Conservation (phyloP, 2,888 invertebrate genomes). For the Dolichopus griseipennis region DNA sequence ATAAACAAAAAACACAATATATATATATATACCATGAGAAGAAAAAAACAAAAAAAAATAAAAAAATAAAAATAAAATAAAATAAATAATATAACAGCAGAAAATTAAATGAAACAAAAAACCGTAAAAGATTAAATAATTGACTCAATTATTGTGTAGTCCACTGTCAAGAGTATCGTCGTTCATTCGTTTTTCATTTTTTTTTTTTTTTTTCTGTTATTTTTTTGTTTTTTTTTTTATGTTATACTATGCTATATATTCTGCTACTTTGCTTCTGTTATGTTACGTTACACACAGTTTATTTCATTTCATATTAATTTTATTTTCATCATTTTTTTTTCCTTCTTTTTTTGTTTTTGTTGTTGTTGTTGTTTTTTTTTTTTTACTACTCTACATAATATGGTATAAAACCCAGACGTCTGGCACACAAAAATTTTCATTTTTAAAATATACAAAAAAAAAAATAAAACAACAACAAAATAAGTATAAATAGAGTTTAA, state of each 20-base stretch:
- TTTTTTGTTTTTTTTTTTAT: not conserved
- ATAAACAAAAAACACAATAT: not conserved
- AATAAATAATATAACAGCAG: not conserved
- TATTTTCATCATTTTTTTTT: not conserved
- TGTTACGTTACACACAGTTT: not conserved
- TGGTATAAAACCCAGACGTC: slow-evolving; percentile 17
- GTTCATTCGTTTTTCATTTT: not conserved
- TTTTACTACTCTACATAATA: slow-evolving; percentile 9
- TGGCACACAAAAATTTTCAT: slow-evolving; percentile 15
- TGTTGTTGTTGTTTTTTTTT: not conserved
- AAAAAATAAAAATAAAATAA: too few relatives aligned
- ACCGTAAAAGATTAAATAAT: slow-evolving; percentile 13
- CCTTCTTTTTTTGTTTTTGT: too few relatives aligned
- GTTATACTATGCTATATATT: too few relatives aligned
- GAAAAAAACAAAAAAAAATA: not conserved
- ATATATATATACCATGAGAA: not conserved
- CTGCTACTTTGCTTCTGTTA: not conserved
- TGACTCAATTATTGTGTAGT: slow-evolving; percentile 12
- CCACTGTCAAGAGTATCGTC: slow-evolving; percentile 11
- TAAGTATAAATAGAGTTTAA: not conserved
- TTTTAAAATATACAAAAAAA: not conserved
- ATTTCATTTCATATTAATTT: not conserved
- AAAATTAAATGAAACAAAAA: slow-evolving; percentile 8
- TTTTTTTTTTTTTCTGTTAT: not conserved
- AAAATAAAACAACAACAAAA: not conserved